Conservation (phyloP, 92 coral and sea anemone species). For the Phenganax subtilis region DNA sequence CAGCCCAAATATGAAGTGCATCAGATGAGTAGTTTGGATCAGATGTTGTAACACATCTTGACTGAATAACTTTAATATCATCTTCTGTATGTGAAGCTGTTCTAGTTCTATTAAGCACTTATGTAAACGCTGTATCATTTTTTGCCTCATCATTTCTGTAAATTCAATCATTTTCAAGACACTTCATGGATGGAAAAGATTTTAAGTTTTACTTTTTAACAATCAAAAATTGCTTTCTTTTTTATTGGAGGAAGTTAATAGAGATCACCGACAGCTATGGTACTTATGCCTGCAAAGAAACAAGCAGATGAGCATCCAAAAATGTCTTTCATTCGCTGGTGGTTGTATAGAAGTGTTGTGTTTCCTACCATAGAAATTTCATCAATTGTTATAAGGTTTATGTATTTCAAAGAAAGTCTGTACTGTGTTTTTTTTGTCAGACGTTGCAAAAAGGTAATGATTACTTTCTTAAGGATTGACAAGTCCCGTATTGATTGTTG, state of each 20-base stretch:
- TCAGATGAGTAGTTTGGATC: no score
- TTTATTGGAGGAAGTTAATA: no score
- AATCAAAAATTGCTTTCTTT: constrained; percentile 52
- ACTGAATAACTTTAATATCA: no score
- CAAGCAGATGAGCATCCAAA: constrained; percentile 47
- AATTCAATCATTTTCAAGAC: no score
- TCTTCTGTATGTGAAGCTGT: no score
- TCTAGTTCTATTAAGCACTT: background rate
- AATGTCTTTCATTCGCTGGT: constrained; percentile 53
- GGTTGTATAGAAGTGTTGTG: no score
- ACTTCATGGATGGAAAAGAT: constrained; percentile 43
- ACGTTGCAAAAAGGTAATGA: constrained; percentile 45
- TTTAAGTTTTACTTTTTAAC: constrained; percentile 40
- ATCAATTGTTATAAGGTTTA: constrained; percentile 51
- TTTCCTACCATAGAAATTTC: no score
- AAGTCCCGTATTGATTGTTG: constrained; percentile 52
- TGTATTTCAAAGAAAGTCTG: constrained; percentile 43
- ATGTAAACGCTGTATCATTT: background rate
- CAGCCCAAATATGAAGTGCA: constrained; percentile 8
- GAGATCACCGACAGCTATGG: constrained; percentile 52
- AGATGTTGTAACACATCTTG: no score
- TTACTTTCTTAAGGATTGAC: constrained; percentile 48
- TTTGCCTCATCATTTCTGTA: no score
- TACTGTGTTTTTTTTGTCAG: constrained; percentile 49
- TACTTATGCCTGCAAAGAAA: constrained; percentile 48